Conservation (phyloP, 2,113 vertebrate genomes). For the Aramus guarauna region DNA sequence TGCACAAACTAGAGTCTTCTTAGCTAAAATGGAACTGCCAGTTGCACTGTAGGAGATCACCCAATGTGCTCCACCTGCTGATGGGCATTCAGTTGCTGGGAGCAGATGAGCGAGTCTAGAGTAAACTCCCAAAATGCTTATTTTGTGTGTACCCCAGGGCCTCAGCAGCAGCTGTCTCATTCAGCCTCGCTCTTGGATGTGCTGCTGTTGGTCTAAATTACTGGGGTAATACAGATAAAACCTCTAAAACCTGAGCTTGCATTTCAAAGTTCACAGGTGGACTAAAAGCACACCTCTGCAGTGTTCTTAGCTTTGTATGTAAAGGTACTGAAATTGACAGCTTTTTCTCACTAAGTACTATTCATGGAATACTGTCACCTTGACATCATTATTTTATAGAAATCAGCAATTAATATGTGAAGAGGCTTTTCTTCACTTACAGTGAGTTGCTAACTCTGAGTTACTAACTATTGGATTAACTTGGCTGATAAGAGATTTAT, state of each 20-base stretch:
- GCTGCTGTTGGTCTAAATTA: background rate
- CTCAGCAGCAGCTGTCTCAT: background rate
- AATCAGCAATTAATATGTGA: rapidly evolving
- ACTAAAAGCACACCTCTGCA: background rate
- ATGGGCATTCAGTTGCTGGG: background rate
- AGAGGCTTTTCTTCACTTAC: background rate
- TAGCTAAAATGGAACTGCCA: background rate
- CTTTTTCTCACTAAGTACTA: background rate
- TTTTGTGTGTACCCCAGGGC: background rate
- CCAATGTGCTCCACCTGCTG: background rate
- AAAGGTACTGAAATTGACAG: background rate
- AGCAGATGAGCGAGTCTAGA: background rate
- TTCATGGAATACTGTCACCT: background rate
- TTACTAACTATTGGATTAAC: background rate
- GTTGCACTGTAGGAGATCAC: background rate
- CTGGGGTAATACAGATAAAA: background rate
- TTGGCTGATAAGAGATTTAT: background rate
- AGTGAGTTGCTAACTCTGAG: background rate
- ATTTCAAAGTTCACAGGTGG: background rate
- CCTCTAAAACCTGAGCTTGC: background rate
- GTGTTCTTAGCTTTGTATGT: background rate
- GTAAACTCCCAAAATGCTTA: background rate
- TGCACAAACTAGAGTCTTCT: background rate
- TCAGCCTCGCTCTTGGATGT: background rate
- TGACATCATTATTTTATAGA: background rate